Evolutionary conservation across 2,113 vertebrate species (phyloP), one percentile per base, ranked within the genome.

Genomic region (Calidris pugnax): DNA sequence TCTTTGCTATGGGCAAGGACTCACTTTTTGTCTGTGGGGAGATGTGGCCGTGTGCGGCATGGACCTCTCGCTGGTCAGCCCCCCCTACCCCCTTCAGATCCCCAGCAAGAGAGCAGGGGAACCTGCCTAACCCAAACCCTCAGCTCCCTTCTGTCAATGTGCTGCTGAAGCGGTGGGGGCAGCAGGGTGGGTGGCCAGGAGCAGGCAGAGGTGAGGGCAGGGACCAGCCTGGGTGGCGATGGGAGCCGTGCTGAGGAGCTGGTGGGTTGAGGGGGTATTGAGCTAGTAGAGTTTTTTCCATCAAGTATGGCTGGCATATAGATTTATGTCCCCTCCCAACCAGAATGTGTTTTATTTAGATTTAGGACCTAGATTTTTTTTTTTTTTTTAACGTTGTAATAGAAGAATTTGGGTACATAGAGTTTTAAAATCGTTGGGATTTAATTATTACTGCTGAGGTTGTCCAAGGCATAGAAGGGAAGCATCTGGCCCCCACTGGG

Each of bases 391-490:
- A 47, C 80, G 48, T 5, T 69, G 5, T 18, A n/a, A 1, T 53
- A 11, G 39, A 82, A 14, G 28, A 91, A 43, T 80, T 90, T 83
- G 68, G 22, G 43, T 43, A 47, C 48, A 12, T 2, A 73, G 63
- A 93, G 57, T 91, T 71, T 96, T 87, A 75, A 97, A 96, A 79
- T 90, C 86, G 69, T 74, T 92, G 39, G 16, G 32, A 23, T 77
- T 86, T 85, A 84, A 48, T 84, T 71, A 28, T 57, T 82, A 7
- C 33, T 51, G 16, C 41, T 62, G 30, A 80, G 27, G 20, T 80
- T 81, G 51, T 59, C 30, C n/a, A 71, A 71, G 30, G 47, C 63
- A 35, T 55, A 35, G 53, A 43, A 43, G 63, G 23, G 64, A 91
- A 75, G 21, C 20, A 19, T 45, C 35, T 86, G 68, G 14, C 8